Evolutionary conservation across 2,113 vertebrate genomes (phyloP).

Genomic region (Mystacornis crossleyi): DNA sequence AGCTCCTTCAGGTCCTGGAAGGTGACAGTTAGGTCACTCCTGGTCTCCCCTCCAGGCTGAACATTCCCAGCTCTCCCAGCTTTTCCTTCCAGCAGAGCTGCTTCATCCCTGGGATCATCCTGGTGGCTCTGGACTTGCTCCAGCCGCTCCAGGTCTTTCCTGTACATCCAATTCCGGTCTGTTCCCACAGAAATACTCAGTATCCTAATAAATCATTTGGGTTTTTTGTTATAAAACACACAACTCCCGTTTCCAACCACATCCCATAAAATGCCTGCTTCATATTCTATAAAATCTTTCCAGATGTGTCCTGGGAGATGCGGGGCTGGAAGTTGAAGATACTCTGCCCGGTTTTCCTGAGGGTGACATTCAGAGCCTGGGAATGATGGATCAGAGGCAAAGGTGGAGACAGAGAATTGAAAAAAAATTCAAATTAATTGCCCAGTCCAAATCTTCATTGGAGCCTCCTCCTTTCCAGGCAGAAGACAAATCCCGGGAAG

Average conservation of each 20-base stretch:
- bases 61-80: background rate
- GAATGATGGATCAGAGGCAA: background rate
- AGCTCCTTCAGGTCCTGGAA: background rate
- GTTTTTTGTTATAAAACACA: background rate
- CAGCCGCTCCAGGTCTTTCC: background rate
- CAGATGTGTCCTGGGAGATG: background rate
- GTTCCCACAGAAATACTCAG: background rate
- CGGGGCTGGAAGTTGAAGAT: background rate
- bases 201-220: background rate
- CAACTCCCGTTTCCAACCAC: too few species aligned
- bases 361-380: background rate
- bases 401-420: background rate
- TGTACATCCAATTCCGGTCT: background rate
- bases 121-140: too few species aligned
- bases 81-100: background rate
- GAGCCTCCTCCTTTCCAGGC: background rate
- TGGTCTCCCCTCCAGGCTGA: background rate
- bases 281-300: background rate
- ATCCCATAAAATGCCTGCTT: too few species aligned
- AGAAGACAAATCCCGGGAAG: background rate
- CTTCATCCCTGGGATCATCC: background rate
- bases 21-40: background rate
- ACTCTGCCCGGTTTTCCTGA: background rate
- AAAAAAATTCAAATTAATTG: background rate
- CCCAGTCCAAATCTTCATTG: background rate